Evolutionary conservation across 2,113 vertebrate species (phyloP).

Genomic region (Atlantisia rogersi): DNA sequence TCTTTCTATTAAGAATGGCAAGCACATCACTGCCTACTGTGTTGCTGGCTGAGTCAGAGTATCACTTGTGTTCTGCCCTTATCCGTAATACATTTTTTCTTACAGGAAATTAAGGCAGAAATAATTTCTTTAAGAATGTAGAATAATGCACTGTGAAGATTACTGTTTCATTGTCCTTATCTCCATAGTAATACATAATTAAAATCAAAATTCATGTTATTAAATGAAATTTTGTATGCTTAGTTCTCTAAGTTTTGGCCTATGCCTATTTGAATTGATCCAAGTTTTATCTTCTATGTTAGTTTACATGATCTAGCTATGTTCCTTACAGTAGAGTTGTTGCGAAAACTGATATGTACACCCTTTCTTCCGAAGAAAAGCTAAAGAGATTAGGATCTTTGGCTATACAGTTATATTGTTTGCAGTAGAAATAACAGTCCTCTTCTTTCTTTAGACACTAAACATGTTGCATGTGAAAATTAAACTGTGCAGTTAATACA

Average conservation of each 20-base stretch:
- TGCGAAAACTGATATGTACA: not conserved
- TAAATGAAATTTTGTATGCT: not conserved
- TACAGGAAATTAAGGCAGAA: not conserved
- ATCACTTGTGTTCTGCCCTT: not conserved
- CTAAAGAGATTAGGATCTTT: not conserved
- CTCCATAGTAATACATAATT: not conserved
- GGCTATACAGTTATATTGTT: not conserved
- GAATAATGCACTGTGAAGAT: not conserved
- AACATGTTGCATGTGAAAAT: not conserved
- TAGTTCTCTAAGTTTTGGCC: not conserved
- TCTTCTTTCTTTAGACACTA: not conserved
- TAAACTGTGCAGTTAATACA: not conserved
- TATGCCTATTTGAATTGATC: not conserved
- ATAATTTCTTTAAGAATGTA: not conserved
- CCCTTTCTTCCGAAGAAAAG: not conserved
- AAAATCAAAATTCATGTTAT: not conserved
- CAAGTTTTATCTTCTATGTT: not conserved
- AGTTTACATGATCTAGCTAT: not conserved
- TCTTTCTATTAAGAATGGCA: constrained; percentile 29
- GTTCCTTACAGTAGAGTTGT: not conserved
- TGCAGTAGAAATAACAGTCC: not conserved
- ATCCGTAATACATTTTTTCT: not conserved
- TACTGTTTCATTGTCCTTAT: not conserved
- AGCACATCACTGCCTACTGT: not conserved
- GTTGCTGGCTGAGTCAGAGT: not conserved